phyloP scores from a whole-genome alignment of 2,113 vertebrate genomes.

The Galemys pyrenaicus region DNA sequence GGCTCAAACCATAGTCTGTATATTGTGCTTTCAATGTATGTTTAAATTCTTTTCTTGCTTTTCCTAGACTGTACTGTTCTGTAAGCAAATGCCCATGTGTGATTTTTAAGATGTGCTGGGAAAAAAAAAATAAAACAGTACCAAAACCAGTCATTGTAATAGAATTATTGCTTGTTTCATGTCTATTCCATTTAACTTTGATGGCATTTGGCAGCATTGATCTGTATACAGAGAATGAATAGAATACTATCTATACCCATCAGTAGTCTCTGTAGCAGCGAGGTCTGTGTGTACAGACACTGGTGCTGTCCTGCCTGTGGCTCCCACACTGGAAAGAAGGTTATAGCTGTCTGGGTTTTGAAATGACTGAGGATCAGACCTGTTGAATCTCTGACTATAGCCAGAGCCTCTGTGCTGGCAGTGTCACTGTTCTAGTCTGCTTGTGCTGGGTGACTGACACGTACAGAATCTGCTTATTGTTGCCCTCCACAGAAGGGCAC shows the following conservation, averaged over 20 bases:
- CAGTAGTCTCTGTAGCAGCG: background rate
- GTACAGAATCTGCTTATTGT: background rate
- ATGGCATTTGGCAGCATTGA: background rate
- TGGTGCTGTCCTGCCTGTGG: background rate
- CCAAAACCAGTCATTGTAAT: slow-evolving; percentile 45
- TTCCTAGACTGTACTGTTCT: slow-evolving; percentile 74
- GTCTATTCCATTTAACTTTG: background rate
- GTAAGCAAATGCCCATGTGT: slow-evolving; percentile 74
- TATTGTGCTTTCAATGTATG: slow-evolving; percentile 59
- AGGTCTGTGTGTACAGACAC: background rate
- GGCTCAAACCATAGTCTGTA: slow-evolving; percentile 61
- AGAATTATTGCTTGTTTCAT: slow-evolving; percentile 64
- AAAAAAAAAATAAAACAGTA: slow-evolving; percentile 75
- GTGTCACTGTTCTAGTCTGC: background rate
- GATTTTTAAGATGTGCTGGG: slow-evolving; percentile 75
- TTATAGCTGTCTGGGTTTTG: background rate
- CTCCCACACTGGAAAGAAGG: background rate
- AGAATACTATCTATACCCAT: background rate
- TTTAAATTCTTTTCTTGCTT: slow-evolving; percentile 65
- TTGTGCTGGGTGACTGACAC: background rate
- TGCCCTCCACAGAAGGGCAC: background rate
- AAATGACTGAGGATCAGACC: background rate
- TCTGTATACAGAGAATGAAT: background rate
- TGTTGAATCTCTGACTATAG: background rate
- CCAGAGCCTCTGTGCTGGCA: background rate